Conservation (phyloP, 1,140 invertebrate species). For the Atta texana region DNA sequence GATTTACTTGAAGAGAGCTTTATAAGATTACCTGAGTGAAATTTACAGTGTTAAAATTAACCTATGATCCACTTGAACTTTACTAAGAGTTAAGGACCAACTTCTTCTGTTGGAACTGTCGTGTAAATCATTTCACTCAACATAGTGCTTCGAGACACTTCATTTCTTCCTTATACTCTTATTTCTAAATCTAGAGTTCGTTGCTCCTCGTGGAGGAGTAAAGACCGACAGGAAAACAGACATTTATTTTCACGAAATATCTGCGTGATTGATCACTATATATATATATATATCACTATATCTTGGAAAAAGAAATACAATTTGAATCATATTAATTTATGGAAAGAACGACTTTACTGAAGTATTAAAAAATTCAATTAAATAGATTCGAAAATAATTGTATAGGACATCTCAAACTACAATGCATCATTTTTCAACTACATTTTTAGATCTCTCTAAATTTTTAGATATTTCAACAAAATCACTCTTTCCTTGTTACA, state of each 20-base stretch:
- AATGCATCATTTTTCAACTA: too few relatives aligned
- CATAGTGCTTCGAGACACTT: slow-evolving; percentile 13
- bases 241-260: not conserved
- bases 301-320: not conserved
- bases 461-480: too few relatives aligned
- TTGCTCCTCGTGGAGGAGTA: not conserved
- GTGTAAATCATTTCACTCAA: slow-evolving; percentile 48
- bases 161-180: not conserved
- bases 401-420: too few relatives aligned
- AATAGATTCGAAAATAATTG: too few relatives aligned
- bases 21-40: not conserved
- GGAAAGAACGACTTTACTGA: too few relatives aligned
- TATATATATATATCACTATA: not conserved
- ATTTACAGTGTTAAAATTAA: slow-evolving; percentile 56
- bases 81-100: slow-evolving; percentile 35
- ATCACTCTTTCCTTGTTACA: too few relatives aligned
- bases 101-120: slow-evolving; percentile 31
- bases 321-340: not conserved
- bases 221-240: not conserved
- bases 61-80: slow-evolving; percentile 24
- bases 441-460: too few relatives aligned
- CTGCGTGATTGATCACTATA: not conserved
- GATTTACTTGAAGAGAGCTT: not conserved
- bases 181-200: slow-evolving; percentile 26
- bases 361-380: too few relatives aligned